Base-by-base conservation (phyloP, 2,888 invertebrate species). In the Polymixis lichenea region DNA sequence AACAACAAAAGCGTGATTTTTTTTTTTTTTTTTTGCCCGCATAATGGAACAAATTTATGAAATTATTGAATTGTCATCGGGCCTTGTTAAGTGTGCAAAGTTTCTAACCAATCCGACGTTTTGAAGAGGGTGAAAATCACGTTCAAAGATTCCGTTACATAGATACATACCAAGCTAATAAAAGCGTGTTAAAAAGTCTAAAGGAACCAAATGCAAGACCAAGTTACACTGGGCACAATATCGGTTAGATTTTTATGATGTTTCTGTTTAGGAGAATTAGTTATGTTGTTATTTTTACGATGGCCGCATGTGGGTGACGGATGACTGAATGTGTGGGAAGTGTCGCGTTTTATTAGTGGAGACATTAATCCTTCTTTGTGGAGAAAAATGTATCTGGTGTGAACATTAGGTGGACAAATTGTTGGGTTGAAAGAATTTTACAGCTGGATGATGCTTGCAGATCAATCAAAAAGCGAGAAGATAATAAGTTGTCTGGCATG, bases 291-390 rank as follows among this genome's bases (percentile, higher is more conserved):
- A 65, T 65, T 61, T 82, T 82, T 73, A 82, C 80, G 81, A 82
- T 9, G 58, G 7, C 1, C 22, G 55, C 84, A 84, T 73, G 61
- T 80, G 84, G 19, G 56, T 49, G 62, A 70, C 56, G 73, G 69
- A 82, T 82, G 60, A 22, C 0, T 1, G 9, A 17, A 19, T 15
- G 80, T 73, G 70, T 84, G 81, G 72, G 84, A 84, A 84, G 17
- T n/a, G 9, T 28, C 61, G 43, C 2, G 22, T 38, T 84, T 84
- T 70, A 73, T 55, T 84, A 69, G 46, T 43, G 3, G 9, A 11
- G 32, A 25, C 53, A 25, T 58, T 66, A 6, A 46, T 80, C 28
- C 32, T 49, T 9, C n/a, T 55, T 62, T 70, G n/a, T n/a, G 19
- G 17, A 38, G 13, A 62, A 17, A n/a, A 43, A 51, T 65, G 64